Percentiles rank a stretch among this genome's conserved stretches.
phyloP scores from a whole-genome alignment of 2,888 invertebrate species.

The Drosophila koepferae region DNA sequence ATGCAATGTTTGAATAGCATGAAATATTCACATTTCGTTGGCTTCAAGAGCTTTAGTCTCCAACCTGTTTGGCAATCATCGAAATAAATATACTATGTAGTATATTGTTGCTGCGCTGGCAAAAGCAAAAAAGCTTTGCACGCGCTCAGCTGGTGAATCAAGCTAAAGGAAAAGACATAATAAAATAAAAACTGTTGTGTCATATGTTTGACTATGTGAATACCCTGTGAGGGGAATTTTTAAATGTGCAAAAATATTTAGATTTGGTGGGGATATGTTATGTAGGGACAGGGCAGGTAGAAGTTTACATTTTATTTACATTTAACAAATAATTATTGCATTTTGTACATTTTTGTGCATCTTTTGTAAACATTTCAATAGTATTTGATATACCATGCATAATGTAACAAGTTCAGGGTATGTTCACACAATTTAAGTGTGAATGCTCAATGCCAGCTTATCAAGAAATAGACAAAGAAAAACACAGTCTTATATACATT shows the following conservation, averaged over 20 bases:
- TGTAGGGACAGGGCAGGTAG: background rate
- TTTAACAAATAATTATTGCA: too few species aligned
- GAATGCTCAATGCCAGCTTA: slow-evolving; percentile 52
- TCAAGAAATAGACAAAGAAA: slow-evolving; percentile 49
- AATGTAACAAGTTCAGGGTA: slow-evolving; percentile 21
- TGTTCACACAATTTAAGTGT: slow-evolving; percentile 19
- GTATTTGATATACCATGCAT: background rate
- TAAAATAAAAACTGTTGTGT: slow-evolving; percentile 3
- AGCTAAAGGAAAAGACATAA: slow-evolving; percentile 6
- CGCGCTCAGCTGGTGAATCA: slow-evolving; percentile 69
- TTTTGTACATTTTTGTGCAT: too few species aligned
- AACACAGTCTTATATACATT: background rate
- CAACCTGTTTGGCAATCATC: slow-evolving; percentile 75
- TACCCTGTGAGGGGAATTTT: slow-evolving; percentile 21
- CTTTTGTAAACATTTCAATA: background rate
- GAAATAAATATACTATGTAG: slow-evolving; percentile 42
- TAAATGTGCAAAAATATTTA: too few species aligned
- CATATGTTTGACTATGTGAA: background rate
- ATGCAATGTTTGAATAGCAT: slow-evolving; percentile 25
- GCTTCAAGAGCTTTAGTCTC: slow-evolving; percentile 60
- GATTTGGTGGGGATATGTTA: background rate
- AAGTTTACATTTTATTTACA: background rate
- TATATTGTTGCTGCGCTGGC: slow-evolving; percentile 68
- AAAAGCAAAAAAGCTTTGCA: slow-evolving; percentile 67
- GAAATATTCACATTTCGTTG: slow-evolving; percentile 39